Base-by-base conservation (phyloP, 2,888 invertebrate species). In the Holacanthella duospinosa region DNA sequence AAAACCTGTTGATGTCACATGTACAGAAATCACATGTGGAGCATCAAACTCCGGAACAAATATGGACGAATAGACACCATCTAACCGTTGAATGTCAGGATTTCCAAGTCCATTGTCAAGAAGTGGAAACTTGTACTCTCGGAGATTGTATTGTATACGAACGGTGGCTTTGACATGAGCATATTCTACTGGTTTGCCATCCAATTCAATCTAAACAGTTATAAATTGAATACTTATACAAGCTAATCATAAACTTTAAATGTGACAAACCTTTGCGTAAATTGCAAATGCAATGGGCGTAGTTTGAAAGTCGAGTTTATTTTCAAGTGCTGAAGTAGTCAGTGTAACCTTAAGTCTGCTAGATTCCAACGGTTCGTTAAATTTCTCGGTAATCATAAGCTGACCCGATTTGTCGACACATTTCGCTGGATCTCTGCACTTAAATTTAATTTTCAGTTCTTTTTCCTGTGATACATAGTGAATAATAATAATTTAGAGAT, bases 31-130 rank as follows among this genome's bases (percentile, higher is more conserved):
- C 16, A 24, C 25, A 54, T 58, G 63, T 2, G 24, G 19, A 12
- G 63, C 61, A 56, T 67, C 64, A 1, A 25, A 29, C 1, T 60
- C 43, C 24, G 68, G 68, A 12, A 63, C 60, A 56, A 64, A 65
- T 24, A 44, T 61, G 2, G 43, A 66, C 9, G 67, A 67, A 59
- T 64, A 69, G 27, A 66, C 59, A 56, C 69, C 69, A 56, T 69
- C 69, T 12, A 60, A 24, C 29, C 28, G 26, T 27, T 44, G 25
- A 27, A 61, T 55, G 55, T 68, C 68, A 0, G 68, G 68, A 1
- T 58, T 24, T 9, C 54, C 61, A 2, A 48, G 29, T 27, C 68
- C 67, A 43, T 67, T 57, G 55, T 68, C 68, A 43, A 55, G 9
- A 4, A 66, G 25, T 3, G 21, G 27, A n/a, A 58, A n/a, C n/a